A percentile compares a stretch with the other conserved stretches of the same genome.
Evolutionary conservation across 2,888 invertebrate genomes (phyloP).

Genomic region (Leucania comma): DNA sequence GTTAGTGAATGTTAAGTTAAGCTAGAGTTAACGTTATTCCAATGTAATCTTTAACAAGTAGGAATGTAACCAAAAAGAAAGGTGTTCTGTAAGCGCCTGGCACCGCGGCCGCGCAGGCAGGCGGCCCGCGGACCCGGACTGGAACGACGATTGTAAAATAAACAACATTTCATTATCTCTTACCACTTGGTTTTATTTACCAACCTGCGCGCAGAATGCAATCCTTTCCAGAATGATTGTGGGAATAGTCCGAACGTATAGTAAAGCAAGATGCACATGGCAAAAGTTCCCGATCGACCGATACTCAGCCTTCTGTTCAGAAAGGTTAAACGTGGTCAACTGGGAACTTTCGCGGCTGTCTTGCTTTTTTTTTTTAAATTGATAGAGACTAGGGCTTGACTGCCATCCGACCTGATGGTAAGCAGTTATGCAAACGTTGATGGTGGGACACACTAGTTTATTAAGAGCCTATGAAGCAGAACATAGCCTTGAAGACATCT

Average conservation of each 20-base stretch:
- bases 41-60: slow-evolving; percentile 66
- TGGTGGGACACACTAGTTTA: too few relatives aligned
- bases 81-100: slow-evolving; percentile 67
- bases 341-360: neutral
- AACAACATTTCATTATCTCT: slow-evolving; percentile 86
- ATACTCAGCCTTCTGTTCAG: neutral
- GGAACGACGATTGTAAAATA: slow-evolving; percentile 79
- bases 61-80: slow-evolving; percentile 73
- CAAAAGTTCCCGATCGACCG: neutral
- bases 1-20: slow-evolving; percentile 68
- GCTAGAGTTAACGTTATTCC: slow-evolving; percentile 67
- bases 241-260: neutral
- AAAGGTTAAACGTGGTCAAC: neutral
- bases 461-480: too few relatives aligned
- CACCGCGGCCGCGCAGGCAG: slow-evolving; percentile 58
- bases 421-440: too few relatives aligned
- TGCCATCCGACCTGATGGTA: too few relatives aligned
- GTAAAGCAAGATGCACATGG: neutral
- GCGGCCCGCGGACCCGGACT: slow-evolving; percentile 55
- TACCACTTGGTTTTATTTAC: slow-evolving; percentile 54
- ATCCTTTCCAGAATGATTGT: neutral
- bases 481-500: too few relatives aligned
- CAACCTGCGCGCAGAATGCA: neutral
- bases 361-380: too few relatives aligned
- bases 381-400: too few relatives aligned